phyloP scores from a whole-genome alignment of 2,797 vertebrate genomes.

The Hypotaenidia philippensis region DNA sequence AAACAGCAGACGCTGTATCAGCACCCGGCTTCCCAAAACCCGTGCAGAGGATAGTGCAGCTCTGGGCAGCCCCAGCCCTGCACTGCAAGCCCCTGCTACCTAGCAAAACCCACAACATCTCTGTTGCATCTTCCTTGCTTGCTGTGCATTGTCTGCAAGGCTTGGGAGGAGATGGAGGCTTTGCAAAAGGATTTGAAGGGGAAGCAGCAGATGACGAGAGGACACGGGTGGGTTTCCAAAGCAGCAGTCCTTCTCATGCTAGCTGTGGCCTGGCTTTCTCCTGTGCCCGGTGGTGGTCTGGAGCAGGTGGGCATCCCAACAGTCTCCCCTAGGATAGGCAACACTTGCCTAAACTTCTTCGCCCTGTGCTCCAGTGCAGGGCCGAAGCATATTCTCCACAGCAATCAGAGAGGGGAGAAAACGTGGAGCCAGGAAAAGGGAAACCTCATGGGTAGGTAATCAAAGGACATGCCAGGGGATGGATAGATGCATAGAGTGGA shows the following conservation, averaged over 20 bases:
- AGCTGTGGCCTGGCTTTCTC: neutral
- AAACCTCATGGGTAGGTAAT: conserved; percentile 63
- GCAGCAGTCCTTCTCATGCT: neutral
- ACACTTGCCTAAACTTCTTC: neutral
- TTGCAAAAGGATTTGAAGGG: neutral
- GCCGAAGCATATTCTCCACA: neutral
- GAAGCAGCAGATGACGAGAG: neutral
- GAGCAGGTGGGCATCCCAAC: rapidly evolving
- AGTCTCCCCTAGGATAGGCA: neutral
- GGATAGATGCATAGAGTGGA: conserved; percentile 16
- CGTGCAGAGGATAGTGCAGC: neutral
- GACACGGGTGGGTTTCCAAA: neutral
- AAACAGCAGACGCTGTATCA: neutral
- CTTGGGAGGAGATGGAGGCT: neutral
- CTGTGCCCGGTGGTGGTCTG: rapidly evolving
- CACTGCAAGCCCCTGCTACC: neutral
- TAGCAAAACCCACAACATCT: neutral
- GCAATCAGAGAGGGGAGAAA: neutral
- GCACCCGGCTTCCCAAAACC: neutral
- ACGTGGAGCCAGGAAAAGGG: conserved; percentile 1
- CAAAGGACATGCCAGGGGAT: conserved; percentile 50
- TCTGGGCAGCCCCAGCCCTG: neutral
- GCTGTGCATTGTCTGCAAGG: neutral
- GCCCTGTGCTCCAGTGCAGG: neutral
- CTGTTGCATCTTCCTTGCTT: rapidly evolving